Conservation (phyloP, 2,888 invertebrate genomes). For the Lasioglossum lativentre region DNA sequence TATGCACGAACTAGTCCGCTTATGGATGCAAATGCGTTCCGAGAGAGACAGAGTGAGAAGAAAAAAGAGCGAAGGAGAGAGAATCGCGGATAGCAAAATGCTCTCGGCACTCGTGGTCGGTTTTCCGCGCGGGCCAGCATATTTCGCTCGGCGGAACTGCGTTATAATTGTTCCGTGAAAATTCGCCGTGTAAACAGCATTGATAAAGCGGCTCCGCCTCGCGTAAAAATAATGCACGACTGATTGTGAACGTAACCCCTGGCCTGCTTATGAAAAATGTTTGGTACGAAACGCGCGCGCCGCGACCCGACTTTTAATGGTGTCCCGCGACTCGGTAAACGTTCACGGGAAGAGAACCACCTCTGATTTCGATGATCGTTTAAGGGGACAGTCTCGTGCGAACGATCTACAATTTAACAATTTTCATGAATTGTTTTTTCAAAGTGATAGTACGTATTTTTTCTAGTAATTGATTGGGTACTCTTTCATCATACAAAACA, state of each 20-base stretch:
- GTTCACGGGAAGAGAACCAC: neutral
- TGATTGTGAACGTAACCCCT: neutral
- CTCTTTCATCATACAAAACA: too few relatives aligned
- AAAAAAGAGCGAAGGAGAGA: neutral
- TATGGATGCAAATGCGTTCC: conserved; percentile 59
- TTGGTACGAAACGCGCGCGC: neutral
- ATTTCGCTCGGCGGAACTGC: conserved; percentile 41
- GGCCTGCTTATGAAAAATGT: conserved; percentile 10
- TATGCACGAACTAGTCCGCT: conserved; percentile 48
- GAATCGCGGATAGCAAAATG: conserved; percentile 42
- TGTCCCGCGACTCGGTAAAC: neutral
- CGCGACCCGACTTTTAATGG: neutral
- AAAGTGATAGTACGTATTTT: too few relatives aligned
- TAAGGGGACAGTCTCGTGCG: neutral
- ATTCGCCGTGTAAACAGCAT: conserved; percentile 52
- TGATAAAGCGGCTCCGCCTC: conserved; percentile 43
- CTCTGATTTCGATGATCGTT: neutral
- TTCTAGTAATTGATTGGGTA: too few relatives aligned
- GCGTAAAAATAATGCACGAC: conserved; percentile 23
- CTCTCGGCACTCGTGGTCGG: conserved; percentile 16
- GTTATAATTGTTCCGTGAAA: conserved; percentile 51
- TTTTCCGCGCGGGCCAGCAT: conserved; percentile 19
- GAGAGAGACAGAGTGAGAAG: neutral
- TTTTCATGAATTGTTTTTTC: too few relatives aligned
- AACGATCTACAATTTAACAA: too few relatives aligned